phyloP scores from a whole-genome alignment of 2,797 vertebrate genomes.

The Psittacula derbiana region DNA sequence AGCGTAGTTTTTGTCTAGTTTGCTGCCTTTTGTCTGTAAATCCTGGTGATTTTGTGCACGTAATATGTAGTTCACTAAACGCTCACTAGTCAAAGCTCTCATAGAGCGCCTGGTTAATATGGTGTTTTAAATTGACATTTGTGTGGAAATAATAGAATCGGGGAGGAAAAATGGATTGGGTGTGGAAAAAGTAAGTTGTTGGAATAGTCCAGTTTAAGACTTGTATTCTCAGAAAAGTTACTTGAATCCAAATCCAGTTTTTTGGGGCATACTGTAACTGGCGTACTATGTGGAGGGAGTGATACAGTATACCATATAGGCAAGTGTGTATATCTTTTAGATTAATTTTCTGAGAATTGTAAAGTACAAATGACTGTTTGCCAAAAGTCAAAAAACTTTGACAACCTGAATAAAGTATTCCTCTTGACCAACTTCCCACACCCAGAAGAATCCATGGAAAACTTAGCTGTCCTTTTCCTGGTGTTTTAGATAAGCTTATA shows the following conservation, averaged over 20 bases:
- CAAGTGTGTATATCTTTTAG: background rate
- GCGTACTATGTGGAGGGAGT: background rate
- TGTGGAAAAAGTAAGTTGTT: background rate
- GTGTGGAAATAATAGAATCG: background rate
- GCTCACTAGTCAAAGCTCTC: background rate
- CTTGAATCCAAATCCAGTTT: background rate
- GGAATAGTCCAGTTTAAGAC: background rate
- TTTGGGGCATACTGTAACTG: background rate
- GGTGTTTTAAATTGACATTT: background rate
- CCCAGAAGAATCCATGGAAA: background rate
- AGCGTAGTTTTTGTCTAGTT: background rate
- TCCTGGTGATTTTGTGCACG: background rate
- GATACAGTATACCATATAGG: background rate
- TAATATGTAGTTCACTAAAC: background rate
- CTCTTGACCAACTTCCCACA: background rate
- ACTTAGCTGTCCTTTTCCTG: background rate
- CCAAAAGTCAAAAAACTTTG: background rate
- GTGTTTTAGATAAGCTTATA: conserved; percentile 9
- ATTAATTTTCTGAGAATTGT: background rate
- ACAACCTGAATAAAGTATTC: background rate
- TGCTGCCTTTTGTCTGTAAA: background rate
- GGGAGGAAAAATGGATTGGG: background rate
- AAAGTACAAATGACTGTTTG: background rate
- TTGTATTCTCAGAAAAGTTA: background rate
- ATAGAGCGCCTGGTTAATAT: background rate